These are phyloP conservation scores for Ambastaia sidthimunki DNA, from an alignment of 2,797 vertebrate species.

Conservation along the genomic window DNA sequence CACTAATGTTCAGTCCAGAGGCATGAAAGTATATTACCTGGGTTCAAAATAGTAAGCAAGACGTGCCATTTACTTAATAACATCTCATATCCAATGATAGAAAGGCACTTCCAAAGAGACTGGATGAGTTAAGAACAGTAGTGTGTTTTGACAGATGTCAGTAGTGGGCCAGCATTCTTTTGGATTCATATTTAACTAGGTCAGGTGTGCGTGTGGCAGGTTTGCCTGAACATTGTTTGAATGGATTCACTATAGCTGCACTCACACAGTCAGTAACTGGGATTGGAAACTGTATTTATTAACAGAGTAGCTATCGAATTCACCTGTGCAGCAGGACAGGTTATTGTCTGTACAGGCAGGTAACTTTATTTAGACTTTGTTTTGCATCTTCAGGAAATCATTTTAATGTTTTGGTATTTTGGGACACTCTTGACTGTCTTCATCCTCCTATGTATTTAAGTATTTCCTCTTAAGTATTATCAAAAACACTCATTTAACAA, in stretches of 20 bases:
- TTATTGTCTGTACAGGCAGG: neutral
- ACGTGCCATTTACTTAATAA: conserved; percentile 61
- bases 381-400: neutral
- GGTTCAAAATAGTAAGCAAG: conserved; percentile 61
- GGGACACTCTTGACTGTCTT: no score
- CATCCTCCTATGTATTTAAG: no score
- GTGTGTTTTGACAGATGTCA: conserved; percentile 7
- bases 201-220: conserved; percentile 17
- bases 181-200: conserved; percentile 3
- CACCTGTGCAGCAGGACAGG: neutral
- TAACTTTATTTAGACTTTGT: neutral
- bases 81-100: neutral
- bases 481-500: no score
- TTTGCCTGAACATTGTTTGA: conserved; percentile 20
- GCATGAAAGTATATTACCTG: conserved; percentile 60
- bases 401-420: neutral
- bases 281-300: neutral
- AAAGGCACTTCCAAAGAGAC: no score
- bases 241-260: neutral
- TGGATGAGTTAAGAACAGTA: neutral
- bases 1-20: conserved; percentile 52
- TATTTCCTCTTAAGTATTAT: no score
- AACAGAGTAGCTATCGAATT: neutral
- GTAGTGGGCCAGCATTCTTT: conserved; percentile 1
- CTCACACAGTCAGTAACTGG: neutral